Evolutionary conservation across 2,113 vertebrate species (phyloP).

Genomic region (human): DNA sequence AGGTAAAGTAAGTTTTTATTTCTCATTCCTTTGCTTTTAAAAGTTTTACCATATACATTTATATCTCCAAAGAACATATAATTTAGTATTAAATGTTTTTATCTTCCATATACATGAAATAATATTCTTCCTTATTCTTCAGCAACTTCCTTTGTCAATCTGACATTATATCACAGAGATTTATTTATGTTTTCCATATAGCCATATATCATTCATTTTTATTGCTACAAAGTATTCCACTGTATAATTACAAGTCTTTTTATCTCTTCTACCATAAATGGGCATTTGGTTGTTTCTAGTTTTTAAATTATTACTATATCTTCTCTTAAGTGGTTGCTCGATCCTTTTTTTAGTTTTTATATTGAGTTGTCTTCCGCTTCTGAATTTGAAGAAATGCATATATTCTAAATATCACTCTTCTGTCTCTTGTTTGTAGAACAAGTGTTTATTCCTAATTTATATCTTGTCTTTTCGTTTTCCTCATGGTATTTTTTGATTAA

Average conservation of each 20-base stretch:
- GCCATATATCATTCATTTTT: not conserved
- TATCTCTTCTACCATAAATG: not conserved
- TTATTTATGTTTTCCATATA: not conserved
- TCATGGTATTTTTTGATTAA: not conserved
- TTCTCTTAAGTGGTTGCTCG: not conserved
- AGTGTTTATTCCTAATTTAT: not conserved
- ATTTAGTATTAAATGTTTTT: not conserved
- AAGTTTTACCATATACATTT: not conserved
- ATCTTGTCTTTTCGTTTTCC: not conserved
- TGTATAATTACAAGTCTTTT: not conserved
- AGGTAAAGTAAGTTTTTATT: not conserved
- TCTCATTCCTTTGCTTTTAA: not conserved
- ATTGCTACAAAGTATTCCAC: not conserved
- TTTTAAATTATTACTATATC: not conserved
- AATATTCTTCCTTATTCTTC: not conserved
- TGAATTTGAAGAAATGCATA: not conserved
- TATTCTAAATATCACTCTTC: not conserved
- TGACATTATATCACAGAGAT: not conserved
- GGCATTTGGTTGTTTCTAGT: not conserved
- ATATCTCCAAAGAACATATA: not conserved
- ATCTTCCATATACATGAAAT: not conserved
- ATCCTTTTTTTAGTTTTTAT: not conserved
- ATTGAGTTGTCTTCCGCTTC: not conserved
- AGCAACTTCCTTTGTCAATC: not conserved
- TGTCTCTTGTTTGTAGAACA: not conserved